Conservation (phyloP, 2,113 vertebrate species). For the Petaurus breviceps region DNA sequence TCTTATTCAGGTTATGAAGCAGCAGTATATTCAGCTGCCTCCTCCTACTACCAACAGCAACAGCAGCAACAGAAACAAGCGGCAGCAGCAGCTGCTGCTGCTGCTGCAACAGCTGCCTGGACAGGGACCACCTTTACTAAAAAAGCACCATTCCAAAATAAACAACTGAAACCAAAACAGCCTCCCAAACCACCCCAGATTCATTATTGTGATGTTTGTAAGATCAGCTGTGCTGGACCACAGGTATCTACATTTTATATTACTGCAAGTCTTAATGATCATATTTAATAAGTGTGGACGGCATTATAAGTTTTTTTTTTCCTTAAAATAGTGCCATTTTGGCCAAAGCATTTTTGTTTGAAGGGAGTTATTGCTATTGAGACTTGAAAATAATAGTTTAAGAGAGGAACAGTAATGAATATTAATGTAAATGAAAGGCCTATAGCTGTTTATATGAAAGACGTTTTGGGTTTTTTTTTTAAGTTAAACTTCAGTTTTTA, state of each 20-base stretch:
- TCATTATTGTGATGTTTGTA: constrained; percentile 99
- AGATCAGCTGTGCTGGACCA: constrained; percentile 99
- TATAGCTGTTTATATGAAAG: not conserved
- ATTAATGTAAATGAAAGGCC: constrained; percentile 34
- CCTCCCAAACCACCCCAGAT: constrained; percentile 98
- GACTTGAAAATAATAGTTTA: not conserved
- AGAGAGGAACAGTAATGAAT: constrained; percentile 39
- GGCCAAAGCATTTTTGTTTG: not conserved
- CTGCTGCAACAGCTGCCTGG: constrained; percentile 95
- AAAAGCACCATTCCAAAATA: constrained; percentile 97
- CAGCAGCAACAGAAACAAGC: constrained; percentile 94
- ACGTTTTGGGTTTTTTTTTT: constrained; percentile 47
- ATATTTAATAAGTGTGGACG: constrained; percentile 52
- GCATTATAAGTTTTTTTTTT: constrained; percentile 18
- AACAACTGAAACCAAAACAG: constrained; percentile 96
- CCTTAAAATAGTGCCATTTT: not conserved
- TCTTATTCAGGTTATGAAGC: constrained; percentile 99
- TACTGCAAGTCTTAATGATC: constrained; percentile 32
- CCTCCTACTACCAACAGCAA: constrained; percentile 97
- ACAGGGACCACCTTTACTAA: constrained; percentile 96
- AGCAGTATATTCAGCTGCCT: constrained; percentile 98
- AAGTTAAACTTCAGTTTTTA: constrained; percentile 30
- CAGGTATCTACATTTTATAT: constrained; percentile 88
- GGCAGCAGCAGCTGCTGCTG: constrained; percentile 92
- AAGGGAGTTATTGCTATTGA: constrained; percentile 36